A percentile compares a stretch with the other conserved stretches of the same genome.
Conservation (phyloP, 1,140 invertebrate genomes). For the Coelopa frigida region DNA sequence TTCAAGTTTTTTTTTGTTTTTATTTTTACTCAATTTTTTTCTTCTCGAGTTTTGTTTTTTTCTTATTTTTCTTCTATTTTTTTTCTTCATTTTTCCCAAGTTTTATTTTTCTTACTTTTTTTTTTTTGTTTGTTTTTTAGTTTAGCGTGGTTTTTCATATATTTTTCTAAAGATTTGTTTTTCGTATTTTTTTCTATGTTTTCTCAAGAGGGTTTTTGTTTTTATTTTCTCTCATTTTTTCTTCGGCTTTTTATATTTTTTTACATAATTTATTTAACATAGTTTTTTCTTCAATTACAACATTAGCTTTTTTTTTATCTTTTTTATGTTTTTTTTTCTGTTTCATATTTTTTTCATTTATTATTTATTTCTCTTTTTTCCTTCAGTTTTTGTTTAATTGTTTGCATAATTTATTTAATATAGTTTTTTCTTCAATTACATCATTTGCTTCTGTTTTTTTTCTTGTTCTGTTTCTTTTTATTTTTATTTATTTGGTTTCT, state of each 20-base stretch:
- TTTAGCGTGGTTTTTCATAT: no score
- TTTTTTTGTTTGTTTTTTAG: no score
- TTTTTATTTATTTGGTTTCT: slow-evolving; percentile 4
- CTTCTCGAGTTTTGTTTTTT: no score
- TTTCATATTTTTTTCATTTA: neutral
- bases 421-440: neutral
- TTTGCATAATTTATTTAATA: slow-evolving; percentile 3
- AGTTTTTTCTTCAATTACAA: neutral
- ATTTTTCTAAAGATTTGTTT: slow-evolving; percentile 4
- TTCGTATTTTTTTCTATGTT: neutral
- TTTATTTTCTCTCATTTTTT: neutral
- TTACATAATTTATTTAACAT: slow-evolving; percentile 3
- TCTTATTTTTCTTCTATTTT: no score
- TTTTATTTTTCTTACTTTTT: slow-evolving; percentile 6
- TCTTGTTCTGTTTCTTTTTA: neutral
- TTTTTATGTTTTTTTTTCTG: slow-evolving; percentile 1
- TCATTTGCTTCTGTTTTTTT: neutral
- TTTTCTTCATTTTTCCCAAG: no score
- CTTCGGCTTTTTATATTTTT: neutral
- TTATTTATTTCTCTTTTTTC: neutral
- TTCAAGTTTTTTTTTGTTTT: no score
- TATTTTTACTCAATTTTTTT: no score
- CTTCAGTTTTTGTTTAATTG: neutral
- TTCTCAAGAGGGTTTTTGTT: no score
- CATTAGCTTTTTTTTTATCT: neutral